Conservation (phyloP, 2,797 vertebrate species). For the Pogonophryne albipinna region DNA sequence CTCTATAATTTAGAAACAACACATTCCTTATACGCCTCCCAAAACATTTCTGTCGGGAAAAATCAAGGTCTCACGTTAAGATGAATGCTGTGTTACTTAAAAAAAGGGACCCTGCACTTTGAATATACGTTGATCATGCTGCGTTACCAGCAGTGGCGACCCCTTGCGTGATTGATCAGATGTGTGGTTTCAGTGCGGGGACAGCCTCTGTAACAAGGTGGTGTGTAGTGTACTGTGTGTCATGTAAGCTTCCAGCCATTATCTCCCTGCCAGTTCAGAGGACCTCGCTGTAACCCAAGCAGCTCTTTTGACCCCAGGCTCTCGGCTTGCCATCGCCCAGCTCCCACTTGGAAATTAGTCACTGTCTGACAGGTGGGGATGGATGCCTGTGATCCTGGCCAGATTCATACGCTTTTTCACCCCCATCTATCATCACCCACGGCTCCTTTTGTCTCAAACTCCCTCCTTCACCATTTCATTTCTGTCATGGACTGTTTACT, state of each 20-base stretch:
- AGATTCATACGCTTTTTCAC: conserved; percentile 72
- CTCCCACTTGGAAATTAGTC: conserved; percentile 78
- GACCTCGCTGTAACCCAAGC: conserved; percentile 72
- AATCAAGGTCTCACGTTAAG: not conserved
- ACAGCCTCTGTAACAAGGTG: conserved; percentile 64
- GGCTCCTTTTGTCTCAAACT: conserved; percentile 62
- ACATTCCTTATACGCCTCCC: not conserved
- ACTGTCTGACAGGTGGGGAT: conserved; percentile 79
- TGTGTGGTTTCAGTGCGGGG: conserved; percentile 38
- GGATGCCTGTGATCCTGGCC: conserved; percentile 75
- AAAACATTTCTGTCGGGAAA: conserved; percentile 4
- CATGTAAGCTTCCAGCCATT: conserved; percentile 73
- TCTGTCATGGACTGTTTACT: conserved; percentile 51
- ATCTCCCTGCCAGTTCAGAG: conserved; percentile 71
- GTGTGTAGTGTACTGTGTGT: conserved; percentile 57
- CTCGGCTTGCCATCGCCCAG: conserved; percentile 65
- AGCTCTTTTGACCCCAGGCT: conserved; percentile 71
- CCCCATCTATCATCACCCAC: conserved; percentile 76
- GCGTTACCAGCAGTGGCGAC: conserved; percentile 24
- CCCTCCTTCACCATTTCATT: conserved; percentile 49
- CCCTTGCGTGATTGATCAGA: conserved; percentile 71
- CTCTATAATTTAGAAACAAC: not conserved
- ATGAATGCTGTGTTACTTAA: conserved; percentile 11
- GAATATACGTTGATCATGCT: conserved; percentile 14
- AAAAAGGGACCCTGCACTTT: conserved; percentile 17